Evolutionary conservation across 2,888 invertebrate genomes (phyloP), one percentile per base, ranked within the genome.

Genomic region (Phytoseiulus persimilis): DNA sequence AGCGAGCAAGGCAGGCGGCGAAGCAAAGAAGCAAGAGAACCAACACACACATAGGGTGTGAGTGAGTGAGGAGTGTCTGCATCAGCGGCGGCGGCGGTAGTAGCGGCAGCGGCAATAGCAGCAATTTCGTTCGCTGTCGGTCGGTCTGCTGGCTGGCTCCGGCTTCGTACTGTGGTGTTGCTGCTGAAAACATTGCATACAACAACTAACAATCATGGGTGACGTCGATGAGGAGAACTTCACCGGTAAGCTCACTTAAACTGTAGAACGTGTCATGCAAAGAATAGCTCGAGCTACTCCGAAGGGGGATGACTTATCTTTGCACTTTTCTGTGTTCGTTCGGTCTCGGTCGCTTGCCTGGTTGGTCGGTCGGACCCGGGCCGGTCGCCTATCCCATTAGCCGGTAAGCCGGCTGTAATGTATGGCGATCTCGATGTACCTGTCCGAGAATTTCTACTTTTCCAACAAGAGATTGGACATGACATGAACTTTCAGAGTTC

Each of bases 181-280:
- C 9, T 65, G 65, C 65, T 65, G 65, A 65, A 65, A 65, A 65
- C 65, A 65, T 65, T 65, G 28, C 65, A 28, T 65, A 23, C 65
- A 28, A 18, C 65, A 65, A 23, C 28, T 65, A 28, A 65, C 65
- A 65, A 39, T 28, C 45, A 87, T 87, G 87, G 87, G 39, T 45
- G 87, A 87, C 31, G 39, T 87, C 87, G 87, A 87, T 45, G 87
- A 87, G 87, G 87, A 87, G 87, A 87, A 87, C 87, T 87, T 87
- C 87, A 32, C 39, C 33, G 87, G 87, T 87, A 32, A 87, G 87
- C 33, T 11, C 32, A 0, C 3, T 87, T 28, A 9, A 28, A 11
- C 23, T 11, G 65, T 65, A 65, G 23, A 23, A 28, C 11, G 28
- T 65, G 65, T 2, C 23, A 28, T 6, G 18, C 5, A 65, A 11